Evolutionary conservation across 2,797 vertebrate genomes (phyloP).

Genomic region (Lindbergichthys nudifrons): DNA sequence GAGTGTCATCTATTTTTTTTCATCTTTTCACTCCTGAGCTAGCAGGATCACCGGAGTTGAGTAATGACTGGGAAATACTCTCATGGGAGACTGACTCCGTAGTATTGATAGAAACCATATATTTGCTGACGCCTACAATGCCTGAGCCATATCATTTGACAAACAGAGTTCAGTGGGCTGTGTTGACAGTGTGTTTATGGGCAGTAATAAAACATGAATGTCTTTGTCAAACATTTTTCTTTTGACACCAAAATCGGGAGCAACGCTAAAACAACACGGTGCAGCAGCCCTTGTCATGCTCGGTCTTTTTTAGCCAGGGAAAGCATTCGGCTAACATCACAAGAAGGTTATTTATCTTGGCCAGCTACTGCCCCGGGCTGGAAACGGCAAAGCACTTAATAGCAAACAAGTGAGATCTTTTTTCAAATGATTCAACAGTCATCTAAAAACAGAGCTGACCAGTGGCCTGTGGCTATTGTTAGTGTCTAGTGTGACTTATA

Average conservation of each 20-base stretch:
- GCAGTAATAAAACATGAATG: conserved; percentile 65
- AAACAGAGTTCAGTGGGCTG: conserved; percentile 50
- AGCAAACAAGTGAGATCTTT: conserved; percentile 84
- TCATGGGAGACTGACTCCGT: conserved; percentile 21
- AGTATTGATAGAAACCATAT: conserved; percentile 43
- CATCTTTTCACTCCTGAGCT: background rate
- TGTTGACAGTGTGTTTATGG: conserved; percentile 65
- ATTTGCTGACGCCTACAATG: conserved; percentile 42
- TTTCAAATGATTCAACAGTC: conserved; percentile 83
- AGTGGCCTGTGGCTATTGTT: conserved; percentile 80
- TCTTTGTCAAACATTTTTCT: conserved; percentile 62
- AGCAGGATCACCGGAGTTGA: background rate
- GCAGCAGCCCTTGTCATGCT: conserved; percentile 65
- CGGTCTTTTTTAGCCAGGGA: conserved; percentile 71
- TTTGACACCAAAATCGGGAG: conserved; percentile 57
- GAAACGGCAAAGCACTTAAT: conserved; percentile 84
- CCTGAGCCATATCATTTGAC: conserved; percentile 53
- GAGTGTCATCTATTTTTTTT: conserved; percentile 8
- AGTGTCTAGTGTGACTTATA: conserved; percentile 84
- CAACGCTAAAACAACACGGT: conserved; percentile 49
- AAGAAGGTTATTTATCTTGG: conserved; percentile 85
- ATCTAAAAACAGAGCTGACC: conserved; percentile 82
- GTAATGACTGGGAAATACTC: conserved; percentile 21
- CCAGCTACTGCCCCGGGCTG: conserved; percentile 70
- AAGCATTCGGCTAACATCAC: conserved; percentile 75